Conservation (phyloP, 1,140 invertebrate genomes). For the Drosophila ficusphila region DNA sequence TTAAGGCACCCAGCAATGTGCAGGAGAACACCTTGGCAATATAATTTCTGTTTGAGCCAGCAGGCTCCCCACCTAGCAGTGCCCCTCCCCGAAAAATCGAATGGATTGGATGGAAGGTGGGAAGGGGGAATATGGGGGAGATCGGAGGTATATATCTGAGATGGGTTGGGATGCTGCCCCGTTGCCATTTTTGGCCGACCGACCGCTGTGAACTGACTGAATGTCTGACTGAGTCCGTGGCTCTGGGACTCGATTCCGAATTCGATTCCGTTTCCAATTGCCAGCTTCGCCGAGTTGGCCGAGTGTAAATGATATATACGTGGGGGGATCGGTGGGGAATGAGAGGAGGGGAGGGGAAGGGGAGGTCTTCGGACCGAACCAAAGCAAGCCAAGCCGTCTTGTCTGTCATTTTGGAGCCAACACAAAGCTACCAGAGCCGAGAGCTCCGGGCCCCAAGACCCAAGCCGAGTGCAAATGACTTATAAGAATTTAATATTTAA, state of each 20-base stretch:
- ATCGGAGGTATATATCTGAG: constrained; percentile 6
- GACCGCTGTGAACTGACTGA: constrained; percentile 67
- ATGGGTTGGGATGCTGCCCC: constrained; percentile 33
- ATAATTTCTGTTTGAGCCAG: constrained; percentile 73
- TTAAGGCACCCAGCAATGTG: constrained; percentile 56
- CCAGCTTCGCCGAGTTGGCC: constrained; percentile 32
- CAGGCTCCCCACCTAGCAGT: constrained; percentile 18
- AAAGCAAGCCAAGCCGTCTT: constrained; percentile 38
- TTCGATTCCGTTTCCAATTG: constrained; percentile 54
- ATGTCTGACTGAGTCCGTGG: constrained; percentile 44
- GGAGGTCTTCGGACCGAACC: constrained; percentile 11
- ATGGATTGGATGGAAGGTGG: too few species aligned
- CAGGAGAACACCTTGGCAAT: constrained; percentile 79
- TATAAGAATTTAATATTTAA: constrained; percentile 84
- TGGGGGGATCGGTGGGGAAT: constrained; percentile 36
- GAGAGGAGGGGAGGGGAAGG: not conserved
- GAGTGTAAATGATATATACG: constrained; percentile 82
- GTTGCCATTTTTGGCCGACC: constrained; percentile 75
- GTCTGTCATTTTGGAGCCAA: constrained; percentile 76
- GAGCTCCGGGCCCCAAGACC: constrained; percentile 26
- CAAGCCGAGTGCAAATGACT: constrained; percentile 78
- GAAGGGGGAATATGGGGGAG: too few species aligned
- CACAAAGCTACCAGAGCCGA: constrained; percentile 41
- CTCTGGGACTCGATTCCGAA: constrained; percentile 43
- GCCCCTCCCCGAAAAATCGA: constrained; percentile 7